These are phyloP conservation scores for Apistogramma diplotaenia DNA, from an alignment of 2,113 vertebrate species.

Conservation along the genomic window DNA sequence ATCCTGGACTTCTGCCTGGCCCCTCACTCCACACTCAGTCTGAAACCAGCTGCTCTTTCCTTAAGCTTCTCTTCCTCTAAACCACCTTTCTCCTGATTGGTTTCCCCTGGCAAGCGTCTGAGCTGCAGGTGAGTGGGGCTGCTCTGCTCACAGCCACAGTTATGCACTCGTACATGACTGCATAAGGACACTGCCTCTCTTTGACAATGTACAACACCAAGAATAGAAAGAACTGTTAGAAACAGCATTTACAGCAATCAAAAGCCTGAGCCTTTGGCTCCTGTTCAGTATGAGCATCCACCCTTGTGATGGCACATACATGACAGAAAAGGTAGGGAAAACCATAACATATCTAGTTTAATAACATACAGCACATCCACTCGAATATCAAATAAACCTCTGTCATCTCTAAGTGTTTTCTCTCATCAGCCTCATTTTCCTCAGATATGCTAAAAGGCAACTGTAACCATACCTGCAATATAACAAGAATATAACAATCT, in stretches of 20 bases:
- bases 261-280: too few relatives aligned
- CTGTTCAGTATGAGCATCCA: too few relatives aligned
- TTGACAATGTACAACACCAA: neutral
- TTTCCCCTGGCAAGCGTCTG: neutral
- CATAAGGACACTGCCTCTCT: accelerated
- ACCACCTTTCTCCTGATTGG: too few relatives aligned
- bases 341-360: too few relatives aligned
- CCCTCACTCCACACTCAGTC: neutral
- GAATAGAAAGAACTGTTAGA: neutral
- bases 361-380: too few relatives aligned
- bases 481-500: neutral
- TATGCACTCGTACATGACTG: neutral
- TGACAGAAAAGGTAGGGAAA: too few relatives aligned
- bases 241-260: too few relatives aligned
- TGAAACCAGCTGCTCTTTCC: neutral
- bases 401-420: too few relatives aligned
- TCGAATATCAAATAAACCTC: too few relatives aligned
- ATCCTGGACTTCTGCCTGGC: neutral
- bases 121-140: neutral
- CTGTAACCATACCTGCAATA: neutral
- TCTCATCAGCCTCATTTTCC: neutral
- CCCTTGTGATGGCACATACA: too few relatives aligned
- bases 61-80: neutral
- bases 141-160: neutral
- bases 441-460: neutral